Conservation (phyloP, 2,888 invertebrate genomes). For the Synanthedon formicaeformis region DNA sequence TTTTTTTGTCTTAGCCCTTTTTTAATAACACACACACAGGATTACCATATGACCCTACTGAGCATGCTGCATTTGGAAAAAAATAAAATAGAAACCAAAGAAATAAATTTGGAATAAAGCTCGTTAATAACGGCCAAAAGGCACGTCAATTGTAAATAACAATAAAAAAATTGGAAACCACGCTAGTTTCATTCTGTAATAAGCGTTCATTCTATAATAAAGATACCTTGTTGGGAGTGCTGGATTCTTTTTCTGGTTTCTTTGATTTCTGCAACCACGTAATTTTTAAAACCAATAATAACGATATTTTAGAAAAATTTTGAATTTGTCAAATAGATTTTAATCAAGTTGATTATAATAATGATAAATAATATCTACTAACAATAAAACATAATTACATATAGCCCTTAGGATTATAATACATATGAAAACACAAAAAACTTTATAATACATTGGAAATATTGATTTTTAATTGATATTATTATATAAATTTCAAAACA, state of each 20-base stretch:
- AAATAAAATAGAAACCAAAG: slow-evolving; percentile 21
- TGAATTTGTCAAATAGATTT: too few relatives aligned
- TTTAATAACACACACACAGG: slow-evolving; percentile 3
- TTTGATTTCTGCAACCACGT: slow-evolving; percentile 80
- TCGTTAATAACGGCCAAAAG: slow-evolving; percentile 23
- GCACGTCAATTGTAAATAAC: slow-evolving; percentile 5
- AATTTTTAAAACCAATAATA: slow-evolving; percentile 29
- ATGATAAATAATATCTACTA: too few relatives aligned
- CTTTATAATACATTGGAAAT: too few relatives aligned
- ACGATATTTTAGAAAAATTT: neutral
- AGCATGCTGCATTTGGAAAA: slow-evolving; percentile 21
- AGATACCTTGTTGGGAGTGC: slow-evolving; percentile 79
- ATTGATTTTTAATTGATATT: too few relatives aligned
- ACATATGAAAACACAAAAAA: too few relatives aligned
- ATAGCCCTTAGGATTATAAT: too few relatives aligned
- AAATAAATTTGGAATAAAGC: slow-evolving; percentile 28
- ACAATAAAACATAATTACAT: too few relatives aligned
- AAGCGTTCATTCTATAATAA: slow-evolving; percentile 30
- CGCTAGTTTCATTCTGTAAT: slow-evolving; percentile 4
- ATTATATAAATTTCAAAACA: too few relatives aligned
- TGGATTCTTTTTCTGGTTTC: slow-evolving; percentile 79
- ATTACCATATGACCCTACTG: slow-evolving; percentile 36
- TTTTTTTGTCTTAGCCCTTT: too few relatives aligned
- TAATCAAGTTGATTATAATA: too few relatives aligned
- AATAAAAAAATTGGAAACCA: slow-evolving; percentile 12